These are phyloP conservation scores for Montipora cactus DNA, from an alignment of 64 coral and sea anemone species.

Conservation along the genomic window DNA sequence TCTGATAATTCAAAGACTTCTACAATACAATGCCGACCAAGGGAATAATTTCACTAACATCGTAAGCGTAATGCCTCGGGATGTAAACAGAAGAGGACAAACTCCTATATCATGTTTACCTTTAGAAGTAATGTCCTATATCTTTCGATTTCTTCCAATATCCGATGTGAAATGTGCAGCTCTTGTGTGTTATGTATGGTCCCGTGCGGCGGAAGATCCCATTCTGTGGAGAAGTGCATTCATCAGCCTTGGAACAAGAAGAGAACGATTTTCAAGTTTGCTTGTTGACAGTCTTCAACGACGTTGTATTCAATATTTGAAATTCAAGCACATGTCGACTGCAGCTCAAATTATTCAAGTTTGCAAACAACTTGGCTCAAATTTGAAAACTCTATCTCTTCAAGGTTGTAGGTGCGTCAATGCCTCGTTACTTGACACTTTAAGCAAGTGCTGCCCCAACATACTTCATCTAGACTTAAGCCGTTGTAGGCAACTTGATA, in stretches of 20 bases:
- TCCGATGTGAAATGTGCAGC: conserved; percentile 71
- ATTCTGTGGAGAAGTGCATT: conserved; percentile 77
- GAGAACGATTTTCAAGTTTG: conserved; percentile 62
- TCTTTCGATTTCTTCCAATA: conserved; percentile 85
- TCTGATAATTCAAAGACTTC: no score
- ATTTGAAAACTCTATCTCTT: conserved; percentile 58
- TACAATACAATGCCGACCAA: no score
- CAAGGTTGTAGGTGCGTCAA: conserved; percentile 79
- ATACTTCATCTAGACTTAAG: conserved; percentile 70
- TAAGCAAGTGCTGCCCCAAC: conserved; percentile 62
- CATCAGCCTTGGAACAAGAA: conserved; percentile 66
- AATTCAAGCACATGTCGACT: conserved; percentile 59
- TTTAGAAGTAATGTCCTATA: conserved; percentile 78
- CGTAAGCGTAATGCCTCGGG: neutral
- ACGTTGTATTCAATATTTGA: conserved; percentile 71
- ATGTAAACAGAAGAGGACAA: neutral
- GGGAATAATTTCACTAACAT: no score
- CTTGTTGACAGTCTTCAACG: conserved; percentile 80
- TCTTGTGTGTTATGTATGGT: conserved; percentile 78
- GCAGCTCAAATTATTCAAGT: conserved; percentile 82
- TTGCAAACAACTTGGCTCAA: conserved; percentile 69
- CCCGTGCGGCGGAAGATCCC: conserved; percentile 79
- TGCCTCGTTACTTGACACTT: conserved; percentile 29
- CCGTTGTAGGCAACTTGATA: conserved; percentile 80
- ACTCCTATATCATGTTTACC: conserved; percentile 42